phyloP scores from a whole-genome alignment of 92 coral and sea anemone species.

The Parazoanthus darwini region DNA sequence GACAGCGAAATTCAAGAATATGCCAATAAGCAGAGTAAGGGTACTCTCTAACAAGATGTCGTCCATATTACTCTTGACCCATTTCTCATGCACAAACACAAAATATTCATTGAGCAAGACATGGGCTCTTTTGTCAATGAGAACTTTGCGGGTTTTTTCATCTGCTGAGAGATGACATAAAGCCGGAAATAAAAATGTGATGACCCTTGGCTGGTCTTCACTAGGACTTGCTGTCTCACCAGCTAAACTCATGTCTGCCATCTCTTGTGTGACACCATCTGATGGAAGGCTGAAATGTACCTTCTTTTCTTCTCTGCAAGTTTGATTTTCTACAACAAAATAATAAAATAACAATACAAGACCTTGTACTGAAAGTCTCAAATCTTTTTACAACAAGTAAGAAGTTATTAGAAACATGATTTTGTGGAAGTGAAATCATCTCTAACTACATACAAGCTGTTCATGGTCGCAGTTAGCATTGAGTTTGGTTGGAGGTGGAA shows the following conservation, averaged over 20 bases:
- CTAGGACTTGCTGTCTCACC: not conserved
- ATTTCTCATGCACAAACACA: conserved; percentile 36
- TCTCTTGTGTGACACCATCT: not conserved
- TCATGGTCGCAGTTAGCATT: no score
- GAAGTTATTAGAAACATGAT: no score
- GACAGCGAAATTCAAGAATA: conserved; percentile 82
- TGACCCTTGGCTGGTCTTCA: conserved; percentile 40
- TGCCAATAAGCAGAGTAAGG: conserved; percentile 69
- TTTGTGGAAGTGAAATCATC: no score
- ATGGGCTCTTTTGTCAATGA: conserved; percentile 59
- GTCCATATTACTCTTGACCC: conserved; percentile 19
- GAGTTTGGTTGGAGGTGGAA: no score
- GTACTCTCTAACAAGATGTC: conserved; percentile 50
- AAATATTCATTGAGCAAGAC: conserved; percentile 61
- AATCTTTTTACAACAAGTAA: no score
- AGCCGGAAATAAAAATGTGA: conserved; percentile 80
- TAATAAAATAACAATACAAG: no score
- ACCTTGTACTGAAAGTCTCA: no score
- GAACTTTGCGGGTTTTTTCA: conserved; percentile 70
- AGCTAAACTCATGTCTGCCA: conserved; percentile 4
- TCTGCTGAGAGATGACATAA: conserved; percentile 94
- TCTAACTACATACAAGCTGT: no score
- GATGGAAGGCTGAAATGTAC: conserved; percentile 27
- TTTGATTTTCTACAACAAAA: conserved; percentile 1
- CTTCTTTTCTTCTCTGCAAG: not conserved